These are phyloP conservation scores for Hymenopus coronatus DNA, from an alignment of 2,888 invertebrate genomes.

Conservation along the genomic window DNA sequence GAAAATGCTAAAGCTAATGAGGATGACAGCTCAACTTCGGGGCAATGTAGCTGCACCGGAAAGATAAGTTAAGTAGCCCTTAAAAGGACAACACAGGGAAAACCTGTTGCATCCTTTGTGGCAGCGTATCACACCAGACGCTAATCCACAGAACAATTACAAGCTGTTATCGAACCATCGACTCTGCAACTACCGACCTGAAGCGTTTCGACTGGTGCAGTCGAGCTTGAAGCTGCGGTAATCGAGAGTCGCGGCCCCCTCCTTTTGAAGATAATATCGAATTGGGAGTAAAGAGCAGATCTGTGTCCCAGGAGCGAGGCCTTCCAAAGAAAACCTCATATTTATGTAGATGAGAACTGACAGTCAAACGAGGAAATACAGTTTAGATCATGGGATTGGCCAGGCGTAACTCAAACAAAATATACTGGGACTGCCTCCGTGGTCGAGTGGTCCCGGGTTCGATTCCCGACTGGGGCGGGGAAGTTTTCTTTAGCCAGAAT, in stretches of 20 bases:
- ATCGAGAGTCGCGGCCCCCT: not conserved
- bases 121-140: not conserved
- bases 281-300: slow-evolving; percentile 6
- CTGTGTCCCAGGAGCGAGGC: not conserved
- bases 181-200: not conserved
- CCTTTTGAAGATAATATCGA: slow-evolving; percentile 12
- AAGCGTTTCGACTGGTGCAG: slow-evolving; percentile 12
- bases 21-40: not conserved
- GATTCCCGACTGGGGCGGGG: no score
- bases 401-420: not conserved
- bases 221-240: slow-evolving; percentile 4
- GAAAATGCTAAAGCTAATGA: not conserved
- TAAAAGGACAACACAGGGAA: not conserved
- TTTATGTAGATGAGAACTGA: not conserved
- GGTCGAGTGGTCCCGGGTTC: no score
- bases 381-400: not conserved
- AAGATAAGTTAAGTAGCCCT: not conserved
- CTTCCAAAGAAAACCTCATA: not conserved
- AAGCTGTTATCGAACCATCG: not conserved
- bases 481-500: no score
- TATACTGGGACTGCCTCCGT: no score
- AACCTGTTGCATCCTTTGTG: not conserved
- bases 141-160: not conserved
- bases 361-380: not conserved
- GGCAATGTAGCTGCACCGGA: not conserved